Evolutionary conservation across 2,797 vertebrate species (phyloP).

Genomic region (Bryconaethiops microstoma): DNA sequence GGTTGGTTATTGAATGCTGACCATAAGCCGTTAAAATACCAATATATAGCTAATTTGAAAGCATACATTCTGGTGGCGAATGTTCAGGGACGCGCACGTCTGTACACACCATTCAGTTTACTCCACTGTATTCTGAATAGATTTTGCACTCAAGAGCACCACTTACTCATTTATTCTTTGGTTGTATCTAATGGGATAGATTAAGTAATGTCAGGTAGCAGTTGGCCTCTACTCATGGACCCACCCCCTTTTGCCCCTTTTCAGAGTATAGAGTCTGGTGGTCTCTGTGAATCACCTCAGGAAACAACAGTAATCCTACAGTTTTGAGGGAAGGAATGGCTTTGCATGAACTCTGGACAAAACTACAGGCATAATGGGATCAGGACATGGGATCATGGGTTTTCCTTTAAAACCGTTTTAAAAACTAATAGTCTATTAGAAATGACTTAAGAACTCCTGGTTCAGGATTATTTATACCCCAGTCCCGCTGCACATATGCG

Average conservation of each 20-base stretch:
- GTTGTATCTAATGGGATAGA: not conserved
- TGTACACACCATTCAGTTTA: not conserved
- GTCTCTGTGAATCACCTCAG: conserved; percentile 33
- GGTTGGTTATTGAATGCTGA: not conserved
- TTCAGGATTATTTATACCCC: too few relatives aligned
- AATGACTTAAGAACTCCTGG: too few relatives aligned
- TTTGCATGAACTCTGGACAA: too few relatives aligned
- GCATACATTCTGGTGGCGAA: not conserved
- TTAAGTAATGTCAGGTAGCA: not conserved
- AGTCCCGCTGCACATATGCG: too few relatives aligned
- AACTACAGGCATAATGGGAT: too few relatives aligned
- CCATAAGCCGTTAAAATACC: not conserved
- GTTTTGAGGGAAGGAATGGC: not conserved
- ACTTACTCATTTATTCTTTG: not conserved
- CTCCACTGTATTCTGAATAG: not conserved
- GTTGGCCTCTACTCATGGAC: not conserved
- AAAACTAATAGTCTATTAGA: too few relatives aligned
- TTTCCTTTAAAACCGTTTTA: too few relatives aligned
- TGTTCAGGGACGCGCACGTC: not conserved
- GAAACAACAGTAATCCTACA: conserved; percentile 13
- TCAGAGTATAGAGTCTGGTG: conserved; percentile 9
- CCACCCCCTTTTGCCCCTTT: not conserved
- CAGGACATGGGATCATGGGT: too few relatives aligned
- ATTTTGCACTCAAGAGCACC: not conserved
- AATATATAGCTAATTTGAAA: not conserved